These are phyloP conservation scores for Drosophila mauritiana DNA, from an alignment of 1,140 invertebrate genomes.

Conservation along the genomic window DNA sequence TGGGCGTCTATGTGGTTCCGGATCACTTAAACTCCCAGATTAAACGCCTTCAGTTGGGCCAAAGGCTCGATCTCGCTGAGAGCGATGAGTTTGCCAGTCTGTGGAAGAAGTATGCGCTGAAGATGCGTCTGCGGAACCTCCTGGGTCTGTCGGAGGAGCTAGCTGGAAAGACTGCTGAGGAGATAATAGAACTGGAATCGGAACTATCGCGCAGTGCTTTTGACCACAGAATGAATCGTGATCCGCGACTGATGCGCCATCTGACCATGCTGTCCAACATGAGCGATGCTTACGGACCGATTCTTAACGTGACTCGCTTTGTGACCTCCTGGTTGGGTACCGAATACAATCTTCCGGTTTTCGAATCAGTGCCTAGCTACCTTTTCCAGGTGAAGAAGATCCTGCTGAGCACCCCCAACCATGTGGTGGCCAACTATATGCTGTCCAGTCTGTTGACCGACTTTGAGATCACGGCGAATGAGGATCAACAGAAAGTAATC, in stretches of 20 bases:
- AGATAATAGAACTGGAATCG: slow-evolving; percentile 28
- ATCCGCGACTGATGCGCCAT: slow-evolving; percentile 51
- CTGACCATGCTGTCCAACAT: slow-evolving; percentile 57
- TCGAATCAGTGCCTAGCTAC: slow-evolving; percentile 72
- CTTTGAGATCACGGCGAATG: slow-evolving; percentile 62
- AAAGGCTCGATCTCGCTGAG: slow-evolving; percentile 40
- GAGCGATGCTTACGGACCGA: slow-evolving; percentile 71
- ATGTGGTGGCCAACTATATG: slow-evolving; percentile 88
- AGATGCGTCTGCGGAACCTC: slow-evolving; percentile 30
- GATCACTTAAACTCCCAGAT: slow-evolving; percentile 62
- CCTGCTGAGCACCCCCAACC: slow-evolving; percentile 83
- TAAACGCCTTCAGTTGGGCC: slow-evolving; percentile 69
- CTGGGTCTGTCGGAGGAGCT: slow-evolving; percentile 39
- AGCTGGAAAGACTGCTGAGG: slow-evolving; percentile 21
- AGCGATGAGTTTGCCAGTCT: slow-evolving; percentile 3
- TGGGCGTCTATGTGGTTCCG: slow-evolving; percentile 55
- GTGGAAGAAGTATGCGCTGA: slow-evolving; percentile 1
- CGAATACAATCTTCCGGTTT: slow-evolving; percentile 67
- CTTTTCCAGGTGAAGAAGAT: slow-evolving; percentile 84
- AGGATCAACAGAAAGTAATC: slow-evolving; percentile 19
- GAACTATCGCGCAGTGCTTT: slow-evolving; percentile 37
- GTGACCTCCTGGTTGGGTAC: slow-evolving; percentile 62
- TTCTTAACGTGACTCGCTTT: slow-evolving; percentile 68
- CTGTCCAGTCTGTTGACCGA: slow-evolving; percentile 87
- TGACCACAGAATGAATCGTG: slow-evolving; percentile 29